Conservation (phyloP, 2,113 vertebrate species). For the Girardinichthys multiradiatus region DNA sequence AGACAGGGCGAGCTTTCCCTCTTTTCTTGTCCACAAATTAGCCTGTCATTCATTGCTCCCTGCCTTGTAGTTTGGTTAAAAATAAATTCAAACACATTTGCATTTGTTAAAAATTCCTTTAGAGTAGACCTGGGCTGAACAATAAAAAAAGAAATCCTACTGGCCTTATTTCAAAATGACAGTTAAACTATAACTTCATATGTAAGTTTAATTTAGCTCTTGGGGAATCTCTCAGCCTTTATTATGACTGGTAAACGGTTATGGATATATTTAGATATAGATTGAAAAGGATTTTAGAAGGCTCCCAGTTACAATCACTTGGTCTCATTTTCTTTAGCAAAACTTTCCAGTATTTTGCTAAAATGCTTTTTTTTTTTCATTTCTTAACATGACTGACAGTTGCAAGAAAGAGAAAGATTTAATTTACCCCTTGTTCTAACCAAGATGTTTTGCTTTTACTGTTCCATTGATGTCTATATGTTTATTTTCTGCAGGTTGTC, state of each 20-base stretch:
- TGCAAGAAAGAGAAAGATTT: too few relatives aligned
- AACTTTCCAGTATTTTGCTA: too few relatives aligned
- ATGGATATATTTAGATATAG: neutral
- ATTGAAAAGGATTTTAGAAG: neutral
- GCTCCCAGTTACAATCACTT: too few relatives aligned
- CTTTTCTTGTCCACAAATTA: constrained; percentile 55
- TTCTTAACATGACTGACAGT: too few relatives aligned
- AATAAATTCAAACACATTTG: constrained; percentile 31
- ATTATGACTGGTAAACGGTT: neutral
- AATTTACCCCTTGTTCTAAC: too few relatives aligned
- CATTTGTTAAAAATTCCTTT: constrained; percentile 26
- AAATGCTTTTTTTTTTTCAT: too few relatives aligned
- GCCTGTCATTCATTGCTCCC: constrained; percentile 59
- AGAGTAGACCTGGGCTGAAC: neutral
- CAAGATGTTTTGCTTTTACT: too few relatives aligned
- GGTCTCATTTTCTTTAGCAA: too few relatives aligned
- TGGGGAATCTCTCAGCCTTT: neutral
- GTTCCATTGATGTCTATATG: too few relatives aligned
- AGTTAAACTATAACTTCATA: too few relatives aligned
- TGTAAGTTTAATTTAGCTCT: too few relatives aligned
- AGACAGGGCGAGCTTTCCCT: constrained; percentile 11
- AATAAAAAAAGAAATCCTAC: neutral
- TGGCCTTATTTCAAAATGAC: neutral
- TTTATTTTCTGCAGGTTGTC: too few relatives aligned
- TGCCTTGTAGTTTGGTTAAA: constrained; percentile 37